Evolutionary conservation across 2,113 vertebrate species (phyloP), one percentile per base, ranked within the genome.

Genomic region (Polypterus senegalus): DNA sequence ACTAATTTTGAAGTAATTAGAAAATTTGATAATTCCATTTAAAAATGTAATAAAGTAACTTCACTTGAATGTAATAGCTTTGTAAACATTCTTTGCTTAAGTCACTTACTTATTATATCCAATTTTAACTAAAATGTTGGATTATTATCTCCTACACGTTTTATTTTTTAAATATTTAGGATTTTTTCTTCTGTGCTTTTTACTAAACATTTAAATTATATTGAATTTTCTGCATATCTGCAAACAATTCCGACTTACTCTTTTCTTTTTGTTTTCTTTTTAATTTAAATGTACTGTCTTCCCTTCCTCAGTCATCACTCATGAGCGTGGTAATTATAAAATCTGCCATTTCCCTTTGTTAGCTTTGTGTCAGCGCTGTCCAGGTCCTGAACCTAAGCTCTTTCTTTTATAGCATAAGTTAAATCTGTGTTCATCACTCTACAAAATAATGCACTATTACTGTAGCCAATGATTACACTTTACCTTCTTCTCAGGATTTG

Each of bases 281-380:
- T 87, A 73, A 69, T 79, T 86, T 85, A 83, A 84, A 83, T 88
- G 81, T 88, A 71, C 83, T 81, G 79, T 86, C 82, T 73, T 84
- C 83, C 84, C 74, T 83, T 85, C 84, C 84, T 89, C 91, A 93
- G 92, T 89, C 90, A 89, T 91, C 89, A 89, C 82, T 87, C 88
- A 91, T 92, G 90, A 94, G 82, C 88, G 81, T 89, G 92, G 92
- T 93, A 94, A 95, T 90, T 94, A 94, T 93, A 75, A 77, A 81
- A 84, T 86, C 67, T 86, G 83, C 75, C 79, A 83, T 82, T 83
- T 84, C 72, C 73, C 74, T 79, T 80, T 80, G 81, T 86, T 77
- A 69, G 64, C 78, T 84, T 81, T 79, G 86, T 90, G 80, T 91
- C 84, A 89, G 83, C 77, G 86, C 79, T 88, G 81, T 87, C 75